Evolutionary conservation across 1,140 invertebrate genomes (phyloP), one percentile per base, ranked within the genome.

Genomic region (Odontomachus brunneus): DNA sequence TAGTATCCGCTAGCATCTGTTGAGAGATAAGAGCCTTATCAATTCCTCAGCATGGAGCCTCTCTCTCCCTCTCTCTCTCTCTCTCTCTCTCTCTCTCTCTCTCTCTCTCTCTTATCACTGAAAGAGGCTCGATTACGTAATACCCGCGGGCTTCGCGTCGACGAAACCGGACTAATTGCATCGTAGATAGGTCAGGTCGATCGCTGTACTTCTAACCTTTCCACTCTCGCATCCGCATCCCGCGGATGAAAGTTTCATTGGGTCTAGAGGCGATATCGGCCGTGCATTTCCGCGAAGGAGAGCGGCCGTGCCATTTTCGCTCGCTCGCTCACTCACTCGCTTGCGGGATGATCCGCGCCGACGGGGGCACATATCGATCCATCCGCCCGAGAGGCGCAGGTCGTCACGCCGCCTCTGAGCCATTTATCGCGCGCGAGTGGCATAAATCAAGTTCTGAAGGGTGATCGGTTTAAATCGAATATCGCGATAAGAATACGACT

Each of bases 201-300:
- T 44, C 24, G 82, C 57, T 24, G 51, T 29, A 71, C 69, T 81
- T 65, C 63, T 86, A 81, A 87, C 86, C 82, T 87, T 88, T 87
- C 19, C 53, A 44, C 14, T 26, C 57, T 49, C 22, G 66, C 63
- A 69, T 66, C 51, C 66, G 67, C 57, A 53, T 59, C 38, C 53
- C 51, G 59, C 66, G 74, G 19, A 85, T 85, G 83, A 88, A 88
- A 85, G 82, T 88, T 88, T 88, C 69, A 85, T 88, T 67, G 60
- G 62, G 63, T 76, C 29, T 62, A 62, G 59, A 67, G 53, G 33
- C 38, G 38, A 24, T 49, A 66, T 29, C 15, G 66, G 49, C 33
- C 66, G 51, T 66, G 17, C 65, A 49, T 82, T 74, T 74, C 60
- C 53, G 49, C 38, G 59, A 67, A 84, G 65, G 60, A 78, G 48